A percentile compares a stretch with the other conserved stretches of the same genome.
These are phyloP conservation scores for Netelia virgata DNA, from an alignment of 2,888 invertebrate genomes.

Conservation along the genomic window DNA sequence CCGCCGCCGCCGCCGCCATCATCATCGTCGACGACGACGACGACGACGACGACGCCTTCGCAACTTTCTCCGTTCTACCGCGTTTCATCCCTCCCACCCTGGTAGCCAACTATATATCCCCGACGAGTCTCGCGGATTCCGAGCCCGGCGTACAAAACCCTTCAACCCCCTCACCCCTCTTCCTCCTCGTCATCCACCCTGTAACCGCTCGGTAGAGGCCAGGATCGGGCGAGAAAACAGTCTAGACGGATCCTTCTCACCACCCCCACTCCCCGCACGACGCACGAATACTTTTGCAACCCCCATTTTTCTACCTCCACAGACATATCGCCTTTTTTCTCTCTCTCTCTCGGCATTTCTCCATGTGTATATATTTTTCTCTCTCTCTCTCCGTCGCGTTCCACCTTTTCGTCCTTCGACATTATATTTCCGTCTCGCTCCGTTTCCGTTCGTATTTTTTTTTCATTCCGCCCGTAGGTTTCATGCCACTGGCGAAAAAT, in stretches of 20 bases:
- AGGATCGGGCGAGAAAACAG: constrained; percentile 73
- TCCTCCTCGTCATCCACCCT: constrained; percentile 56
- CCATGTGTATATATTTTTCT: neutral
- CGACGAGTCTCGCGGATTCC: constrained; percentile 60
- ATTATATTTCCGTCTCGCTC: constrained; percentile 60
- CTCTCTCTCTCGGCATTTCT: neutral
- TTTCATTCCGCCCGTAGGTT: constrained; percentile 19
- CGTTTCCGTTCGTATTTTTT: constrained; percentile 67
- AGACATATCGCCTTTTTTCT: constrained; percentile 6
- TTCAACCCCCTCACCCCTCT: neutral
- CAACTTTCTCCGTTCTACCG: constrained; percentile 75
- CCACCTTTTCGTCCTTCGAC: constrained; percentile 13
- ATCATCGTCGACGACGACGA: constrained; percentile 66
- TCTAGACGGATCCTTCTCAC: constrained; percentile 82
- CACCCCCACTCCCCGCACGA: constrained; percentile 75
- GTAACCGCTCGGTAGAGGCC: constrained; percentile 10
- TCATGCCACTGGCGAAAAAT: constrained; percentile 4
- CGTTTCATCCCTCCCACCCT: constrained; percentile 57
- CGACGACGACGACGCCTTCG: constrained; percentile 78
- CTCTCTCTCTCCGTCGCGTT: neutral
- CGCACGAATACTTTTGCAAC: constrained; percentile 50
- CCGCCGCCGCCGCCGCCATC: constrained; percentile 59
- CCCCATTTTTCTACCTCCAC: constrained; percentile 50
- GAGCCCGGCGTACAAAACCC: constrained; percentile 53
- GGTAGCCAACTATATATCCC: constrained; percentile 35